Percentiles rank a stretch among this genome's conserved stretches.
phyloP scores from a whole-genome alignment of 2,888 invertebrate genomes.

The Drosophila mimetica region DNA sequence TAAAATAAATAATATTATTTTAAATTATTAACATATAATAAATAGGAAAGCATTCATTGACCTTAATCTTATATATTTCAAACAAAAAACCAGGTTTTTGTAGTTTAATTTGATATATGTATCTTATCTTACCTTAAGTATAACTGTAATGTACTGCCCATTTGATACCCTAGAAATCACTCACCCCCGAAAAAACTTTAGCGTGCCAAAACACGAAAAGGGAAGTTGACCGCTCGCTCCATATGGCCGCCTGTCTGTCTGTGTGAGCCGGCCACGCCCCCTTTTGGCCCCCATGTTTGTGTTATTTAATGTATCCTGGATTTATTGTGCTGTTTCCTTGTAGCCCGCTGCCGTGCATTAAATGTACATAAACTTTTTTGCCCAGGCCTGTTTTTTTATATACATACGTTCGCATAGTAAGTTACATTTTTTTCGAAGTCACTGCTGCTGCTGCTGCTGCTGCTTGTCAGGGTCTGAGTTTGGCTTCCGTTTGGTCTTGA shows the following conservation, averaged over 20 bases:
- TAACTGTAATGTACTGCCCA: too few species aligned
- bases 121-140: too few species aligned
- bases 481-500: constrained; percentile 73
- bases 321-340: constrained; percentile 77
- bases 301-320: constrained; percentile 82
- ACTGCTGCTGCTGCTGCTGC: constrained; percentile 37
- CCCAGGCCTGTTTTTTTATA: constrained; percentile 40
- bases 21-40: too few species aligned
- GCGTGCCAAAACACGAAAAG: constrained; percentile 70
- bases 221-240: constrained; percentile 75
- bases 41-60: too few species aligned
- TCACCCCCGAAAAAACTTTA: constrained; percentile 46
- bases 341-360: constrained; percentile 66
- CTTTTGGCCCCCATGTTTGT: constrained; percentile 39
- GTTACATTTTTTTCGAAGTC: constrained; percentile 19
- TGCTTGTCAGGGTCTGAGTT: constrained; percentile 55
- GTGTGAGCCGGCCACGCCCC: constrained; percentile 34
- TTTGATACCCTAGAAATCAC: constrained; percentile 16
- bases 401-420: background rate
- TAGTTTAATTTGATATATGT: too few species aligned
- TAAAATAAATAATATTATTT: too few species aligned
- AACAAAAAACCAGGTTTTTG: too few species aligned
- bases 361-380: constrained; percentile 71
- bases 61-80: too few species aligned
- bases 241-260: constrained; percentile 48